phyloP scores from a whole-genome alignment of 1,140 invertebrate species.

The Zaprionus capensis region DNA sequence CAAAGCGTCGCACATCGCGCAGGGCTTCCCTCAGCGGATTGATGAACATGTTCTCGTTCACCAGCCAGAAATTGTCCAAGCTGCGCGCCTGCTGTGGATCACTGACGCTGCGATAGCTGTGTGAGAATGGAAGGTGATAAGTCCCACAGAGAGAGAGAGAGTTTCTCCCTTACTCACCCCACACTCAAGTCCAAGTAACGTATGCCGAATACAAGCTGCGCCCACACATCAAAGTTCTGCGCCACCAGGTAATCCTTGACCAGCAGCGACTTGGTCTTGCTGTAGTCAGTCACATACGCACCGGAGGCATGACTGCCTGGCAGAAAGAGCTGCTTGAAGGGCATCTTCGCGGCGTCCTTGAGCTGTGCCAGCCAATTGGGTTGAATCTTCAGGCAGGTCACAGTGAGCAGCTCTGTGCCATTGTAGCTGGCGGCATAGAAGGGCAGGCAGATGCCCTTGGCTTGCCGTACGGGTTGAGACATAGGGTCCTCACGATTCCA shows the following conservation, averaged over 20 bases:
- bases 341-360: constrained; percentile 67
- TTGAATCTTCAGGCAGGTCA: constrained; percentile 87
- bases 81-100: constrained; percentile 17
- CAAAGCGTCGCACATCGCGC: constrained; percentile 85
- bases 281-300: constrained; percentile 85
- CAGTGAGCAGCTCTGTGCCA: constrained; percentile 84
- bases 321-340: constrained; percentile 73
- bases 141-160: neutral
- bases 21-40: constrained; percentile 85
- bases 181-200: constrained; percentile 92
- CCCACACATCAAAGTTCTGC: constrained; percentile 92
- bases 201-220: constrained; percentile 91
- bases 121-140: neutral
- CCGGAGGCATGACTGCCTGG: constrained; percentile 88
- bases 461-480: constrained; percentile 51
- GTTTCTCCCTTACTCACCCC: constrained; percentile 84
- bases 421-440: constrained; percentile 86
- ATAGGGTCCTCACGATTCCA: constrained; percentile 84
- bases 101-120: neutral
- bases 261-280: constrained; percentile 82
- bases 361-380: constrained; percentile 88
- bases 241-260: constrained; percentile 85
- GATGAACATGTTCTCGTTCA: constrained; percentile 86
- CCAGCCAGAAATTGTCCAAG: constrained; percentile 86
- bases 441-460: constrained; percentile 83